Evolutionary conservation across 1,140 invertebrate species (phyloP).

Genomic region (Phthorimaea operculella): DNA sequence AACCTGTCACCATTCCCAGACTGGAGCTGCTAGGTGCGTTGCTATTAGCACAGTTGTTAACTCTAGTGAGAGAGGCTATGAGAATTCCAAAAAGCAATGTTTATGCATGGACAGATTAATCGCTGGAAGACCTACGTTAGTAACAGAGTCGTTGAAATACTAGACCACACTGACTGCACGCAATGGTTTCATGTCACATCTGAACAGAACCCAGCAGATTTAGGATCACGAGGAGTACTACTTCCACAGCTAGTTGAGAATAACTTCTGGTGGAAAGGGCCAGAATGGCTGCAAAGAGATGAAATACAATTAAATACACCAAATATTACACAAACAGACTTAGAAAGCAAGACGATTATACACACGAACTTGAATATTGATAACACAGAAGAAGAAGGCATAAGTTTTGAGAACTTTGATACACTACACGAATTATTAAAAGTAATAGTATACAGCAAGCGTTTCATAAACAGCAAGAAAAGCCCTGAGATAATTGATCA

Average conservation of each 20-base stretch:
- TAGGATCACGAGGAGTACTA: background rate
- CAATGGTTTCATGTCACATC: background rate
- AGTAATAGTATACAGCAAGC: background rate
- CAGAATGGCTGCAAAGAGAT: background rate
- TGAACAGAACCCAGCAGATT: background rate
- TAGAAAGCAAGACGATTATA: background rate
- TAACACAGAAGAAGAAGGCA: background rate
- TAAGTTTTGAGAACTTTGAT: background rate
- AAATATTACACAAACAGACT: background rate
- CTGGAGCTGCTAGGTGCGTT: no score
- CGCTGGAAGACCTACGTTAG: background rate
- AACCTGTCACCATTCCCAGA: no score
- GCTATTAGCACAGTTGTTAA: no score
- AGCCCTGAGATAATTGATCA: background rate
- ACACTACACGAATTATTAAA: background rate
- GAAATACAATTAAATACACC: no score
- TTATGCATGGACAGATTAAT: no score
- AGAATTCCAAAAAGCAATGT: no score
- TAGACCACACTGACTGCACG: background rate
- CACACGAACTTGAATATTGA: background rate
- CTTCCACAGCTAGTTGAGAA: background rate
- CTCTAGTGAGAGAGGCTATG: no score
- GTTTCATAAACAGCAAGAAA: background rate
- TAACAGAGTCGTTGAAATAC: conserved; percentile 8
- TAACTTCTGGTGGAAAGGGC: background rate